Evolutionary conservation across 2,113 vertebrate species (phyloP), one percentile per base, ranked within the genome.

Genomic region (Chionodraco myersi): DNA sequence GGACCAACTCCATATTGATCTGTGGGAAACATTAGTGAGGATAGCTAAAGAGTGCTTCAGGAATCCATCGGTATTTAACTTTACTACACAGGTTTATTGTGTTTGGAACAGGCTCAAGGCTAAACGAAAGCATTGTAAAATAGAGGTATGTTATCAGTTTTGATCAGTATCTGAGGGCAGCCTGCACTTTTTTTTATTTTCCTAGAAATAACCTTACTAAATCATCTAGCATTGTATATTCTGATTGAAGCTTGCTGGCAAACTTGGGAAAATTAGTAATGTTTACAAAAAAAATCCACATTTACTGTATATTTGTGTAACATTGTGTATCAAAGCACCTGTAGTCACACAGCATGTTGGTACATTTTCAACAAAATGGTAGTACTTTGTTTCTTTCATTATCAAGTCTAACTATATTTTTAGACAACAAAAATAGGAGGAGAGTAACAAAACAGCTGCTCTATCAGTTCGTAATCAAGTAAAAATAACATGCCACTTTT

Each of bases 1-100:
- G 84, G 75, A 86, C 21, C 10, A 56, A 51, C 51, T 73, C 72
- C 77, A 66, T 41, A 62, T 80, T 62, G 41, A 49, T 81, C 34
- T 52, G 3, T 61, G 53, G 11, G 30, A 6, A 60, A 48, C 54
- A 44, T 26, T 65, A 66, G 62, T 57, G 23, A 65, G 15, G 49
- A 76, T 60, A 47, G 77, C n/a, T 63, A 75, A 34, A 77, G 15
- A 59, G 9, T 26, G 34, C 63, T 26, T 2, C 36, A 63, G 52
- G 21, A 77, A 79, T 60, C 41, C 14, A 2, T 10, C 36, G 52
- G 10, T 58, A 34, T 68, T 62, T 56, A 30, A 49, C 15, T 76
- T 65, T 13, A 56, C 13, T 11, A 13, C 41, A 54, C 47, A 1
- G 41, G 16, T 44, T 73, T 77, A 14, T 54, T 71, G 48, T 72